These are phyloP conservation scores for Spinus olivaceus DNA, from an alignment of 2,797 vertebrate genomes.

Conservation along the genomic window DNA sequence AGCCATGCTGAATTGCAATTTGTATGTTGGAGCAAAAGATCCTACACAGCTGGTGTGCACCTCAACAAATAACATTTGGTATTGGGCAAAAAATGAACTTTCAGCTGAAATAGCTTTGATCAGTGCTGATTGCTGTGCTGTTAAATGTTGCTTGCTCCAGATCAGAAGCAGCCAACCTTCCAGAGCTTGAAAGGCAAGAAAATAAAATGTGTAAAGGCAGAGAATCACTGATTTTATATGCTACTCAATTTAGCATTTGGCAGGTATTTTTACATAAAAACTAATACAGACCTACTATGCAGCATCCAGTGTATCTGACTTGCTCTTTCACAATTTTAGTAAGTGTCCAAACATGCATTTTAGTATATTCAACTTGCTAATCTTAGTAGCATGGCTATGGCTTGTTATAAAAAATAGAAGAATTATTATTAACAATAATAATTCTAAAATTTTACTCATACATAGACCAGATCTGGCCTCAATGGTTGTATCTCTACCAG, in stretches of 20 bases:
- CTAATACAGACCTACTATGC: not conserved
- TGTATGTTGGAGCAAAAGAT: not conserved
- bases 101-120: conserved; percentile 4
- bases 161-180: not conserved
- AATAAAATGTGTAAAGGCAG: not conserved
- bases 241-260: not conserved
- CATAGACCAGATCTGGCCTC: not conserved
- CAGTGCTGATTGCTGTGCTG: not conserved
- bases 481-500: not conserved
- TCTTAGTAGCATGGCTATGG: not conserved
- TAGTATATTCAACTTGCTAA: not conserved
- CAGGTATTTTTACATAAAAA: not conserved
- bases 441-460: not conserved
- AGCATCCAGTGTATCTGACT: not conserved
- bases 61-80: rapidly evolving
- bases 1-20: not conserved
- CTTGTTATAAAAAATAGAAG: not conserved
- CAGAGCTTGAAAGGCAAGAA: not conserved
- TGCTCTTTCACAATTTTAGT: not conserved
- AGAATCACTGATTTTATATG: not conserved
- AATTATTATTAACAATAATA: not conserved
- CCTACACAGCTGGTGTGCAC: rapidly evolving
- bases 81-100: not conserved
- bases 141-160: not conserved
- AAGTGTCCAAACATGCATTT: not conserved